These are phyloP conservation scores for Xenopus petersii DNA, from an alignment of 2,797 vertebrate genomes.

Conservation along the genomic window DNA sequence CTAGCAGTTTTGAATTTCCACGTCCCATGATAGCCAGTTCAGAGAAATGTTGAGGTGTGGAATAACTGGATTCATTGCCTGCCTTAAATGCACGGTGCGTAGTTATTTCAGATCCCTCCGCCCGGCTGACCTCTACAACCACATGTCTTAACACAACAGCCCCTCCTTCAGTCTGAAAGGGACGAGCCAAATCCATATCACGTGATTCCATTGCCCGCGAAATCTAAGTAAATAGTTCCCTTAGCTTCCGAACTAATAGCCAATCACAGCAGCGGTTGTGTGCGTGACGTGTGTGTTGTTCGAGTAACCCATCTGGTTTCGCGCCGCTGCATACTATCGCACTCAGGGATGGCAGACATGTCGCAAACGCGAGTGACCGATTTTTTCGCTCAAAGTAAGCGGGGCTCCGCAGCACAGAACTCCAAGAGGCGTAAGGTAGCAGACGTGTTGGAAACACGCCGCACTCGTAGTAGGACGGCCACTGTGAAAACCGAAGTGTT, in stretches of 20 bases:
- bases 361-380: slow-evolving; percentile 77
- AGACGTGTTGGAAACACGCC: slow-evolving; percentile 46
- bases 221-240: background rate
- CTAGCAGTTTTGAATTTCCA: too few relatives aligned
- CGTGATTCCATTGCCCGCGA: slow-evolving; percentile 21
- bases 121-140: too few relatives aligned
- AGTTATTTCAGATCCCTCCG: too few relatives aligned
- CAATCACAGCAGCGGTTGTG: slow-evolving; percentile 15
- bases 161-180: too few relatives aligned
- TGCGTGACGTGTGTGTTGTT: too few relatives aligned
- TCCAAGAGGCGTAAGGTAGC: background rate
- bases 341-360: slow-evolving; percentile 59
- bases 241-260: background rate
- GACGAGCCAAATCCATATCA: background rate
- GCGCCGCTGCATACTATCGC: background rate
- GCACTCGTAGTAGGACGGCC: slow-evolving; percentile 51
- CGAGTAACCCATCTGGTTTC: background rate
- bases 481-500: slow-evolving; percentile 30
- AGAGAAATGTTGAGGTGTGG: too few relatives aligned
- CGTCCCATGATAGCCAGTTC: too few relatives aligned
- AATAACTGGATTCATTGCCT: too few relatives aligned
- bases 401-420: background rate
- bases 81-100: too few relatives aligned
- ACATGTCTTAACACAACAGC: too few relatives aligned
- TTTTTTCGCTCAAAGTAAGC: slow-evolving; percentile 70